phyloP scores from a whole-genome alignment of 2,797 vertebrate species.

The Acrossocheilus fasciatus region DNA sequence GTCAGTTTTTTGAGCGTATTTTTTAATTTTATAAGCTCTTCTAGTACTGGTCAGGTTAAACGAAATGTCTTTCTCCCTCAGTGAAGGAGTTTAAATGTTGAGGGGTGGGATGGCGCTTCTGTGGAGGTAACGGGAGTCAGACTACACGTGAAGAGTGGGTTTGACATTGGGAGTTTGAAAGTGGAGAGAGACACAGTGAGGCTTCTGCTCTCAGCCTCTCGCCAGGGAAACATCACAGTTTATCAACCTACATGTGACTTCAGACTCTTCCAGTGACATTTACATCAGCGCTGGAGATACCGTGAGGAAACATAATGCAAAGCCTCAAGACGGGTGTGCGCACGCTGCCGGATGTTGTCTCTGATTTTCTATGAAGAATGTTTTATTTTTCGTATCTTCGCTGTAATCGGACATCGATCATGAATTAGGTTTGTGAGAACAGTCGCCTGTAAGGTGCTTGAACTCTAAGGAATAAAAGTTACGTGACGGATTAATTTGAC shows the following conservation, averaged over 20 bases:
- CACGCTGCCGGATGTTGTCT: slow-evolving; percentile 19
- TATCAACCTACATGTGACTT: slow-evolving; percentile 5
- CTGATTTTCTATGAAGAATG: slow-evolving; percentile 19
- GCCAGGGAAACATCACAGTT: slow-evolving; percentile 17
- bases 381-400: background rate
- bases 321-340: background rate
- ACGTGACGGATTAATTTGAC: slow-evolving; percentile 22
- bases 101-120: slow-evolving; percentile 77
- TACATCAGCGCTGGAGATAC: background rate
- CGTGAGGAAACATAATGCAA: slow-evolving; percentile 16
- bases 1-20: background rate
- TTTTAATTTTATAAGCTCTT: slow-evolving; percentile 64
- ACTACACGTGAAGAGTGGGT: slow-evolving; percentile 68
- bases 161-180: slow-evolving; percentile 73
- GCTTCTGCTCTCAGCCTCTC: slow-evolving; percentile 12
- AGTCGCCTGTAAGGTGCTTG: background rate
- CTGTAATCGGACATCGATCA: slow-evolving; percentile 15
- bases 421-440: slow-evolving; percentile 3
- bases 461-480: slow-evolving; percentile 27
- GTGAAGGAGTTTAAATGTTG: slow-evolving; percentile 78
- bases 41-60: slow-evolving; percentile 59
- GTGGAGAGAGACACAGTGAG: slow-evolving; percentile 50
- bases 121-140: slow-evolving; percentile 60
- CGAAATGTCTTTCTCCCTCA: slow-evolving; percentile 75
- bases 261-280: slow-evolving; percentile 1